Conservation (phyloP, 1,140 invertebrate species). For the Drosophila nikananu region DNA sequence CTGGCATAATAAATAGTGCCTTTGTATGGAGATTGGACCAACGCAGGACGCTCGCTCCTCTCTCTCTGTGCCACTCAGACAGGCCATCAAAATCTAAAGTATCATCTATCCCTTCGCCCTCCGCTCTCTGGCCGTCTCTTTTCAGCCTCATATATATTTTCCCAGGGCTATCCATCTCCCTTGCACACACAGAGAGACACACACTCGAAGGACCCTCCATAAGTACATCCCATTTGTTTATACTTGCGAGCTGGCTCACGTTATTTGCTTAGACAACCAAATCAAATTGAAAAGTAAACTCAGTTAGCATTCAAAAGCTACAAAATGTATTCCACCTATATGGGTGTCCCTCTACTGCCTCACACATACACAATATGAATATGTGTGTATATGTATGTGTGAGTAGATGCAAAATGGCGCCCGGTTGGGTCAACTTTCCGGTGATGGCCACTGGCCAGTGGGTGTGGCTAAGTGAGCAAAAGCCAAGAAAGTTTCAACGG, state of each 20-base stretch:
- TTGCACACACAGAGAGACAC: conserved; percentile 7
- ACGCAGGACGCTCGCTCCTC: conserved; percentile 32
- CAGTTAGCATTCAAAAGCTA: conserved; percentile 73
- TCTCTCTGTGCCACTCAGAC: conserved; percentile 31
- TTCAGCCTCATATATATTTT: not conserved
- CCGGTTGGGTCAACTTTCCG: conserved; percentile 35
- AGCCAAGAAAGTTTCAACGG: conserved; percentile 1
- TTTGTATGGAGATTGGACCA: conserved; percentile 52
- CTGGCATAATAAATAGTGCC: conserved; percentile 78
- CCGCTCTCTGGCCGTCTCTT: not conserved
- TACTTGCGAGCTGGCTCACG: conserved; percentile 62
- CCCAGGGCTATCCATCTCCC: not conserved
- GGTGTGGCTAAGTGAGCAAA: conserved; percentile 23
- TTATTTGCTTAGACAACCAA: conserved; percentile 77
- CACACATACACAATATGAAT: not conserved
- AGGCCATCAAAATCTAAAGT: conserved; percentile 58
- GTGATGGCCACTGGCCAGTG: not conserved
- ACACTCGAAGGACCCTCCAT: conserved; percentile 30
- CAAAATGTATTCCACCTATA: conserved; percentile 59
- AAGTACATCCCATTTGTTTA: conserved; percentile 66
- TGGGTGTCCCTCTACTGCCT: conserved; percentile 2
- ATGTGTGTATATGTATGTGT: not conserved
- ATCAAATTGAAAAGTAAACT: conserved; percentile 83
- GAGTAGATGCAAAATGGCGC: conserved; percentile 35
- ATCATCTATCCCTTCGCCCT: conserved; percentile 15